Evolutionary conservation across 30 jellyfish, hydroid and myxozoan species (phyloP), one percentile per base, ranked within the genome.

Genomic region (Phacellophora camtschatica): DNA sequence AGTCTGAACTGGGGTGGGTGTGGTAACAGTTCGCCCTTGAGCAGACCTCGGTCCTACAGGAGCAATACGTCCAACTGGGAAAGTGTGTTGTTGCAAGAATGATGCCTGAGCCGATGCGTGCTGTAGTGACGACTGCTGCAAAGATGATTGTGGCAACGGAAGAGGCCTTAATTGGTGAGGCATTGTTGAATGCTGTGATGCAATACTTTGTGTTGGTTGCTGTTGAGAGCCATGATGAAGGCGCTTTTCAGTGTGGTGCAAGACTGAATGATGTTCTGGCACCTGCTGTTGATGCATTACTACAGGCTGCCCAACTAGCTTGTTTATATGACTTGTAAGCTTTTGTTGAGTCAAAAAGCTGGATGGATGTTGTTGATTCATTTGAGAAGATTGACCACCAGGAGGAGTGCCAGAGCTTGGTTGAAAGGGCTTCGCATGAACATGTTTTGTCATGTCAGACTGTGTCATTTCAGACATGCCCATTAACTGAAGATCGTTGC

Each of bases 341-440:
- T 74, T 78, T 39, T 89, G 97, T 4, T 62, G 75, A n/a, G 84
- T 71, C 48, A 76, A 28, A 20, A 77, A 85, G 37, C 67, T 85
- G 43, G 88, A 42, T 1, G 51, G 88, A 23, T 89, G 97, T 7
- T 71, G 91, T 28, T 53, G 71, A 5, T 54, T 53, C 27, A 79
- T 43, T 45, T 95, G 92, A 0, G 90, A 65, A 18, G 95, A 43
- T 34, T 85, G 96, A 31, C 78, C 81, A 37, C 87, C 56, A 5
- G 98, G 98, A n/a, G 96, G 96, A 57, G 98, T 84, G 32, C 90
- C 87, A 23, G 98, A 77, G 54, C 96, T 90, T 1, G 99, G 99
- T 70, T 93, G 92, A 86, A 93, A 93, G 28, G 99, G 99, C 67
- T 93, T 93, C 15, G 99, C 99, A 59, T 93, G 67, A 23, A 93